Percentiles rank a stretch among this genome's conserved stretches.
Evolutionary conservation across 2,888 invertebrate genomes (phyloP).

Genomic region (Suillia variegata): DNA sequence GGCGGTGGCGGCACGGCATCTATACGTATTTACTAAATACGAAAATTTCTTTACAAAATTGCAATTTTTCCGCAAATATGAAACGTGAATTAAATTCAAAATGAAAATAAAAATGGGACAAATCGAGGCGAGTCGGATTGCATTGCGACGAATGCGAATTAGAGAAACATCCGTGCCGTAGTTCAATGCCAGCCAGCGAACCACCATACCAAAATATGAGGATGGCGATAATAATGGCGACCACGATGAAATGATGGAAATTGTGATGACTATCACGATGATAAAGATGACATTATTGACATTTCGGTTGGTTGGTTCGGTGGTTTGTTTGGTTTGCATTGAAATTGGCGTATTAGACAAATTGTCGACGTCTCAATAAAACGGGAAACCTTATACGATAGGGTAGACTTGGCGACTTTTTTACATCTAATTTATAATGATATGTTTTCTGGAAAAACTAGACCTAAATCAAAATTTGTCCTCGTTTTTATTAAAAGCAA

Average conservation of each 20-base stretch:
- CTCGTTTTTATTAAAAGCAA: too few species aligned
- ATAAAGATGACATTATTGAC: neutral
- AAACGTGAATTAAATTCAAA: constrained; percentile 52
- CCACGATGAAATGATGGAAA: neutral
- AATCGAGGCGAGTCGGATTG: constrained; percentile 36
- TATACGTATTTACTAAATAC: too few species aligned
- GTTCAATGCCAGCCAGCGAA: too few species aligned
- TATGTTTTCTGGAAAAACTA: too few species aligned
- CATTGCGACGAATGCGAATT: neutral
- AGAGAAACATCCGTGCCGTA: neutral
- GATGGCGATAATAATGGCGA: neutral
- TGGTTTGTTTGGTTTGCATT: too few species aligned
- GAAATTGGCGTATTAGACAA: constrained; percentile 53
- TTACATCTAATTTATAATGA: too few species aligned
- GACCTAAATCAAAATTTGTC: too few species aligned
- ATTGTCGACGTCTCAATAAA: constrained; percentile 34
- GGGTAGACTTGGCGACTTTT: too few species aligned
- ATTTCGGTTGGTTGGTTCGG: constrained; percentile 10
- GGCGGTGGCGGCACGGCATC: neutral
- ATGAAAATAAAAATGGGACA: constrained; percentile 51
- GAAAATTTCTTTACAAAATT: too few species aligned
- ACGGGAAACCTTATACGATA: neutral
- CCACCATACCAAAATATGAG: too few species aligned
- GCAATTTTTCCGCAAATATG: constrained; percentile 16
- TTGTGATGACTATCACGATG: neutral